These are phyloP conservation scores for Ciona savignyi DNA, from an alignment of 23 tunicate species.

Conservation along the genomic window DNA sequence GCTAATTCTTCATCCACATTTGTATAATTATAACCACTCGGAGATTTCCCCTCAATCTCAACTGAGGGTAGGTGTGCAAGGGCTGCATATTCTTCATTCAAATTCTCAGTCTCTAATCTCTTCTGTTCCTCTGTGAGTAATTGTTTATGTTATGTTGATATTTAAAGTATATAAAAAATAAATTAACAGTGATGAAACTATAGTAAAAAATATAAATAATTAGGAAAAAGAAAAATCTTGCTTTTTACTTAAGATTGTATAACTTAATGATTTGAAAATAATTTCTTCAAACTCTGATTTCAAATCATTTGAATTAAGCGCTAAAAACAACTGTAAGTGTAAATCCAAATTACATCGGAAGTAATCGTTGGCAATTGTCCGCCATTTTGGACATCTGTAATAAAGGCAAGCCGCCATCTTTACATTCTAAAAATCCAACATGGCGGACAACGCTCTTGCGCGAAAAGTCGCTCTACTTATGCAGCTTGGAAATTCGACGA, in stretches of 20 bases:
- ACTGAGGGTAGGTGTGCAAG: constrained; percentile 66
- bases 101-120: constrained; percentile 34
- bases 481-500: too few relatives aligned
- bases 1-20: neutral
- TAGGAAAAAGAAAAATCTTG: neutral
- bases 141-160: too few relatives aligned
- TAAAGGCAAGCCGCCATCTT: neutral
- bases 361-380: too few relatives aligned
- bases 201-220: too few relatives aligned
- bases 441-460: neutral
- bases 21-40: neutral
- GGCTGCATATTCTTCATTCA: constrained; percentile 84
- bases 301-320: neutral
- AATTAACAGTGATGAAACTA: neutral
- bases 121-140: constrained; percentile 21
- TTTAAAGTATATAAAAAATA: too few relatives aligned
- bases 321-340: neutral
- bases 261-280: too few relatives aligned
- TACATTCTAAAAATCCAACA: neutral
- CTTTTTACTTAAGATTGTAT: too few relatives aligned
- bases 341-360: neutral
- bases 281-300: too few relatives aligned
- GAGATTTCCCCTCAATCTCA: constrained; percentile 17
- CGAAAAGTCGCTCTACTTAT: neutral
- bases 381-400: neutral